Evolutionary conservation across 2,888 invertebrate species (phyloP).

Genomic region (Elaeidobius kamerunicus): DNA sequence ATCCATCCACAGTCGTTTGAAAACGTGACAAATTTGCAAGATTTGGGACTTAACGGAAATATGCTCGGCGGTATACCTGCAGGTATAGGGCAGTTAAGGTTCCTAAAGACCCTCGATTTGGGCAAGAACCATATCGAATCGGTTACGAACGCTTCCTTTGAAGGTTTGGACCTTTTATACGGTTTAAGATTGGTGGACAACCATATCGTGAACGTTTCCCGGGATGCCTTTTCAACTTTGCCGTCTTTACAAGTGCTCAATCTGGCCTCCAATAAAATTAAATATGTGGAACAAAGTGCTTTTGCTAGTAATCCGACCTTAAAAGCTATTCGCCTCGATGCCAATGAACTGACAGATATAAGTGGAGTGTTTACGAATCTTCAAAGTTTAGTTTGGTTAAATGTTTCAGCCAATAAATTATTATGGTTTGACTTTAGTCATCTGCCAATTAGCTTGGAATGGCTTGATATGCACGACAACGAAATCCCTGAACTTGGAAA

Average conservation of each 20-base stretch:
- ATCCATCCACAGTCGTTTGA: constrained; percentile 70
- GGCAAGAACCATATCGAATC: constrained; percentile 76
- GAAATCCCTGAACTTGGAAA: constrained; percentile 72
- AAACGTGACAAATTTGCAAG: constrained; percentile 75
- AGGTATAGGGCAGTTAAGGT: constrained; percentile 66
- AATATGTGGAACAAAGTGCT: constrained; percentile 73
- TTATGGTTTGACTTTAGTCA: constrained; percentile 79
- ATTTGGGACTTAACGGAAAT: constrained; percentile 74
- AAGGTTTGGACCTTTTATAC: constrained; percentile 70
- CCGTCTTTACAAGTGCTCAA: constrained; percentile 75
- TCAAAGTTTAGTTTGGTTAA: constrained; percentile 73
- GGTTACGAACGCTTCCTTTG: constrained; percentile 69
- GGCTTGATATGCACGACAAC: constrained; percentile 80
- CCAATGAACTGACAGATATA: constrained; percentile 74
- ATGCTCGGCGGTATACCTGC: constrained; percentile 66
- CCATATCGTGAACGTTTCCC: constrained; percentile 71
- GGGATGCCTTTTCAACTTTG: constrained; percentile 68
- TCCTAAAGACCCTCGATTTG: constrained; percentile 74
- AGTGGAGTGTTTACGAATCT: constrained; percentile 74
- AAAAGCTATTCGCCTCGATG: constrained; percentile 73
- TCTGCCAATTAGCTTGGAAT: constrained; percentile 70
- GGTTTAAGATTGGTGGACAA: constrained; percentile 78
- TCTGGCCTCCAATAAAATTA: constrained; percentile 75
- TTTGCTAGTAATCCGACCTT: constrained; percentile 71
- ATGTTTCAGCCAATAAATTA: constrained; percentile 76